Base-by-base conservation (phyloP, 2,888 invertebrate species). In the Drosophila longiperda region DNA sequence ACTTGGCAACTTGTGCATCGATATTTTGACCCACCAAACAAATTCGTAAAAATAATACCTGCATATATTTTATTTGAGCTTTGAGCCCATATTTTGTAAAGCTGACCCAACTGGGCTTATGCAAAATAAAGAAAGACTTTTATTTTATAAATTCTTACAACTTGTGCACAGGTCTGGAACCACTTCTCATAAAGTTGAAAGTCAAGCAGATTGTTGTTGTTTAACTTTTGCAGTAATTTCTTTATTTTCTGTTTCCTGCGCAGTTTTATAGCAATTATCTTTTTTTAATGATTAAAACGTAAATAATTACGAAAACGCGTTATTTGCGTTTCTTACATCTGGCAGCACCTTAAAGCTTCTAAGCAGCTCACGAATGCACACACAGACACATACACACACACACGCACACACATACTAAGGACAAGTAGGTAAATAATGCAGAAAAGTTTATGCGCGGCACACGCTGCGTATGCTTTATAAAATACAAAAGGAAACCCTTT, bases 241-340 rank as follows among this genome's bases (percentile, higher is more conserved):
- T 57, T 20, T 20, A 40, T 32, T 49, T 36, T 52, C 20, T 26
- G 38, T 36, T 40, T 54, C 48, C 23, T 58, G 55, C 20, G 38
- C 8, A 50, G 40, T 53, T 63, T 58, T 54, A 48, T 23, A 45
- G 62, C 73, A 87, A 87, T 87, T 85, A 85, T 82, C 64, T 81
- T 81, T 66, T 52, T 61, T 62, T 54, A 86, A 71, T 82, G 78
- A 83, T 80, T 87, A 80, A 85, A 85, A 73, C 52, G 67, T 83
- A 65, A 83, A 88, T 83, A 86, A 88, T 88, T 86, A 86, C 75
- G 57, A 86, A 54, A 66, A 32, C 42, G 59, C 70, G 42, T 77
- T 80, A 79, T 73, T 65, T 75, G 66, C 58, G 71, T 52, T 63
- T 55, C 48, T 34, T 49, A 12, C 74, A 59, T 48, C 65, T 62